These are phyloP conservation scores for Megastigmus dorsalis DNA, from an alignment of 2,888 invertebrate species.

Conservation along the genomic window DNA sequence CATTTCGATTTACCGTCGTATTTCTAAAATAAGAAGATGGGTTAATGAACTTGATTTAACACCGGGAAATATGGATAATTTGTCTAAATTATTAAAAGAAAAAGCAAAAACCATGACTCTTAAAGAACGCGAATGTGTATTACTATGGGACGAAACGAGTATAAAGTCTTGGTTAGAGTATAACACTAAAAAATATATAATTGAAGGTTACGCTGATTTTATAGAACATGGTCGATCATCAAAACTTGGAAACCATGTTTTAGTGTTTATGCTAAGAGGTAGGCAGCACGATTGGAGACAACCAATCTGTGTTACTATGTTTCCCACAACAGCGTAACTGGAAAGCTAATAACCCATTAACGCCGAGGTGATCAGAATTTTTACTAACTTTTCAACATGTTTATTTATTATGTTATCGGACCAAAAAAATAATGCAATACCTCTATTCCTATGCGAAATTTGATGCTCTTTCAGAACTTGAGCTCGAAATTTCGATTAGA, in stretches of 20 bases:
- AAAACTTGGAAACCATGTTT: conserved; percentile 55
- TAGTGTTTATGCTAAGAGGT: conserved; percentile 59
- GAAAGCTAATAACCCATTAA: too few relatives aligned
- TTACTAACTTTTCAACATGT: too few relatives aligned
- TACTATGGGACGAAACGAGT: conserved; percentile 60
- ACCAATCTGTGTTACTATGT: conserved; percentile 57
- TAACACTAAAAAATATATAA: conserved; percentile 53
- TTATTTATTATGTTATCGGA: too few relatives aligned
- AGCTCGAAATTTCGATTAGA: too few relatives aligned
- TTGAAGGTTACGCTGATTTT: conserved; percentile 59
- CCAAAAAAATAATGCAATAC: too few relatives aligned
- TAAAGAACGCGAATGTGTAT: conserved; percentile 55
- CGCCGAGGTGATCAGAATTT: too few relatives aligned
- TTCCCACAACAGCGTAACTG: conserved; percentile 44
- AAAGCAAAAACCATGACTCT: conserved; percentile 58
- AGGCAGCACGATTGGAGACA: conserved; percentile 58
- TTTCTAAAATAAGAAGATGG: conserved; percentile 58
- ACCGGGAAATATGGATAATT: not conserved
- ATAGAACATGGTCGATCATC: conserved; percentile 52
- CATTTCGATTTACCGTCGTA: conserved; percentile 58
- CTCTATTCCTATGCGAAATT: too few relatives aligned
- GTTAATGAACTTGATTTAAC: conserved; percentile 22
- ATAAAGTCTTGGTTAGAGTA: conserved; percentile 57
- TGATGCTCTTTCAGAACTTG: too few relatives aligned
- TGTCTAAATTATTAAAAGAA: conserved; percentile 27